Percentiles rank a stretch among this genome's conserved stretches.
These are phyloP conservation scores for Odontophorus gujanensis DNA, from an alignment of 2,113 vertebrate genomes.

Conservation along the genomic window DNA sequence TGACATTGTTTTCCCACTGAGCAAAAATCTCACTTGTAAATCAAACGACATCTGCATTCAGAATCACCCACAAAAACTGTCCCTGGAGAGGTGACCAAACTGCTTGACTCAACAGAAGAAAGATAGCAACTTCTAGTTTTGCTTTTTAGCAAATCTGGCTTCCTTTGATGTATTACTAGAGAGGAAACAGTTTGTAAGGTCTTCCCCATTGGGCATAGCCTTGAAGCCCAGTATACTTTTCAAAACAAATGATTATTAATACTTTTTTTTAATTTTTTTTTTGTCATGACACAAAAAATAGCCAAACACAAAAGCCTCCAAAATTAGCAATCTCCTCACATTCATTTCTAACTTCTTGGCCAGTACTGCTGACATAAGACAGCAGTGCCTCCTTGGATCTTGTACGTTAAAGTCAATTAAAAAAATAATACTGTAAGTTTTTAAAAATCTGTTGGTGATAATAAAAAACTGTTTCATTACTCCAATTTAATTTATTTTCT, in stretches of 20 bases:
- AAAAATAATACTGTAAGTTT: background rate
- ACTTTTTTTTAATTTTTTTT: slow-evolving; percentile 15
- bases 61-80: slow-evolving; percentile 29
- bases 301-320: background rate
- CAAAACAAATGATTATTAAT: background rate
- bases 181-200: background rate
- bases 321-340: slow-evolving; percentile 1
- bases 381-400: background rate
- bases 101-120: background rate
- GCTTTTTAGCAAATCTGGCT: background rate
- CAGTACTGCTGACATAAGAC: background rate
- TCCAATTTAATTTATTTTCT: background rate
- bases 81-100: slow-evolving; percentile 54
- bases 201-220: background rate
- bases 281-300: background rate
- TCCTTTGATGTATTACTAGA: background rate
- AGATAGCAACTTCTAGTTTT: background rate
- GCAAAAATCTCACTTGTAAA: slow-evolving; percentile 75
- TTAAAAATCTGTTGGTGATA: background rate
- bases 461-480: background rate
- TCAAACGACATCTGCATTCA: slow-evolving; percentile 76
- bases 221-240: background rate
- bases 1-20: slow-evolving; percentile 74
- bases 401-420: background rate
- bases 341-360: background rate